Evolutionary conservation across 1,140 invertebrate species (phyloP), one percentile per base, ranked within the genome.

Genomic region (Lasaia peninsularis): DNA sequence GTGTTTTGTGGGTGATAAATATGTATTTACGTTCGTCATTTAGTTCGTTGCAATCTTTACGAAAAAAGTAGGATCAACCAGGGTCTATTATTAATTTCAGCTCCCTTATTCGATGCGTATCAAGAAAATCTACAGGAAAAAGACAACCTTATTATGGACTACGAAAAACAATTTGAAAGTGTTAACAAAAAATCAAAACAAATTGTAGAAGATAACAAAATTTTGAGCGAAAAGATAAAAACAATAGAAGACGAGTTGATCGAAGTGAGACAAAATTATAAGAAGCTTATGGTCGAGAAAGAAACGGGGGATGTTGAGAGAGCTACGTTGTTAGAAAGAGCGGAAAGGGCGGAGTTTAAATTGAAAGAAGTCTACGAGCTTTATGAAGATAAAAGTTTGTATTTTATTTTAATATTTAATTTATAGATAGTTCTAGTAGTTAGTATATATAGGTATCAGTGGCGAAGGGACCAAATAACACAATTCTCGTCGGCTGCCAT

Each of bases 91-190:
- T 32, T 5, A 60, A 54, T 60, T 67, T 33, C 74, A 84, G 91
- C 90, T 0, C 93, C 93, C 2, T 78, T 94, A 18, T 86, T 94
- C 54, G 91, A 93, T 72, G 93, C 93, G 1, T 94, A 94, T 65
- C 91, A 93, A 76, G 92, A 93, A 70, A 92, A 91, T 52, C 75
- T 94, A 12, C 84, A 84, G 63, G 93, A 94, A 69, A 94, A 94
- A 68, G 91, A 93, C 51, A 90, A 91, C 32, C 88, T 94, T 5
- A 92, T 94, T 56, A 66, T 82, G 8, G 89, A 91, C 56, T 94
- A 93, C 52, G 92, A 93, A 67, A 84, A 88, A 59, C 91, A 93
- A 75, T 89, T 94, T 51, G 90, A 92, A 51, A 73, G 77, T 11
- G 93, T 94, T 54, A 91, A 91, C 63, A 90, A 86, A 14, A 92